Evolutionary conservation across 2,113 vertebrate species (phyloP), one percentile per base, ranked within the genome.

Genomic region (Corythaixoides concolor): DNA sequence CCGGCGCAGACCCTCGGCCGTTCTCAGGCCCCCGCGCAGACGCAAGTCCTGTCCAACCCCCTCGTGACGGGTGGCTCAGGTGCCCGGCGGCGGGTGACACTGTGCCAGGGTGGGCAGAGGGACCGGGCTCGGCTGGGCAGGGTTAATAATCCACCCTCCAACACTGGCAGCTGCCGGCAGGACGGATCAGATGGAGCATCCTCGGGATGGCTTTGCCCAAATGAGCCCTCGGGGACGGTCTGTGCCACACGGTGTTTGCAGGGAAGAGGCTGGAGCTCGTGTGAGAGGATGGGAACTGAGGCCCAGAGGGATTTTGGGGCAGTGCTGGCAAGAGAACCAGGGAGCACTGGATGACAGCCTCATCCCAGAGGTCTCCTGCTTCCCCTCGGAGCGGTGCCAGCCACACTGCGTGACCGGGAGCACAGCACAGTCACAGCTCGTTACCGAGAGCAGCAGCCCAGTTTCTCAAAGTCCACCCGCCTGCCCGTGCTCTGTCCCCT

Each of bases 221-320:
- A 21, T 0, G 5, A 81, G 79, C 58, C 66, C 55, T 43, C 0
- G 0, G 53, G 72, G 33, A 41, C 1, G 7, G 45, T 26, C 56
- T 58, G 66, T 66, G 86, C 45, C 89, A 66, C 1, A 8, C 2
- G 2, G 63, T 13, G 21, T 55, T 45, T 55, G 85, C 39, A 55
- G 49, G 45, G 26, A 9, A 26, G 55, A 55, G 64, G 45, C 69
- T 4, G 10, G 53, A 60, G 59, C 50, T 73, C 0, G 2, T 15
- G 39, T 20, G n/a, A 55, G 22, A 30, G 68, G 39, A 45, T 7
- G 9, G n/a, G 58, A 93, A 72, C n/a, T 0, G 19, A 62, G 58
- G 43, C 22, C 60, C 6, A 7, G 28, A 41, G 69, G 22, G 63
- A 60, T 41, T 0, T 30, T 13, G 43, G 66, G 58, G 62, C 47